Conservation (phyloP, 2,797 vertebrate species). For the Gephyroberyx darwinii region DNA sequence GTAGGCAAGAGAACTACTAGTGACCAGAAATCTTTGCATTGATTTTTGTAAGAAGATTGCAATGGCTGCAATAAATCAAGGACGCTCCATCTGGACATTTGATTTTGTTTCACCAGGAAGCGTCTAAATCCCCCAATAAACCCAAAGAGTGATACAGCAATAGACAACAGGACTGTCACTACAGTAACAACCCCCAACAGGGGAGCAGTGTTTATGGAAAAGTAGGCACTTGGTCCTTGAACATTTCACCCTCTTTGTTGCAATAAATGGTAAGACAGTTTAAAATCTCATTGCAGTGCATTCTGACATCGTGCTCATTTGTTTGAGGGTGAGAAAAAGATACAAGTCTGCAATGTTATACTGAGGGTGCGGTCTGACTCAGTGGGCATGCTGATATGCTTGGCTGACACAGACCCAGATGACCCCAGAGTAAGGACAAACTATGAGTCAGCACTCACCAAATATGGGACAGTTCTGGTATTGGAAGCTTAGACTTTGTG, state of each 20-base stretch:
- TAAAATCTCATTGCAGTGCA: neutral
- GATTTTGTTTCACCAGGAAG: too few relatives aligned
- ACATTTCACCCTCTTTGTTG: neutral
- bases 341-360: constrained; percentile 21
- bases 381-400: constrained; percentile 12
- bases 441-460: constrained; percentile 84
- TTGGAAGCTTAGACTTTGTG: constrained; percentile 97
- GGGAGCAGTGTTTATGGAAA: neutral
- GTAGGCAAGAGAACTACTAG: too few relatives aligned
- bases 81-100: too few relatives aligned
- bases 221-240: neutral
- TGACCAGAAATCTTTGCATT: too few relatives aligned
- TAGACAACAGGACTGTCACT: too few relatives aligned
- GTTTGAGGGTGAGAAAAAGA: constrained; percentile 1
- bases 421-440: constrained; percentile 37
- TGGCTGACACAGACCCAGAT: constrained; percentile 27
- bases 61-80: too few relatives aligned
- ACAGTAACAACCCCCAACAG: neutral
- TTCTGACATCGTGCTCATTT: neutral
- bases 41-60: too few relatives aligned
- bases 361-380: constrained; percentile 14
- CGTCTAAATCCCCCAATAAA: too few relatives aligned
- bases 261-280: neutral
- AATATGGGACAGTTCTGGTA: constrained; percentile 95
- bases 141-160: too few relatives aligned